phyloP scores from a whole-genome alignment of 2,113 vertebrate species.

The Spheniscus mendiculus region DNA sequence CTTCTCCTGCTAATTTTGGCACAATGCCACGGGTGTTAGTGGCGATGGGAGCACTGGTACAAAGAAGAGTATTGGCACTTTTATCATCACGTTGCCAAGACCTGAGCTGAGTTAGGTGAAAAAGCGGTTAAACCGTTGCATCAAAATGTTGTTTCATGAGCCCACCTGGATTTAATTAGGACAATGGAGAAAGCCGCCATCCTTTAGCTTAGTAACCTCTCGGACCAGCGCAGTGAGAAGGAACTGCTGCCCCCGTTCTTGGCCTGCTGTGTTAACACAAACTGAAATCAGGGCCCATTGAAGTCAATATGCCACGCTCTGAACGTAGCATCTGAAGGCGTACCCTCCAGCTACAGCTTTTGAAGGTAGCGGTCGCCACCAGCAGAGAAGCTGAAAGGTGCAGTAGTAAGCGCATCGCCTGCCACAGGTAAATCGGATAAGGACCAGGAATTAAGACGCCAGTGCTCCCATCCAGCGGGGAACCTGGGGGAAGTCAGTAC shows the following conservation, averaged over 20 bases:
- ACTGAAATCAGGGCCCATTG: not conserved
- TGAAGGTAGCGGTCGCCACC: not conserved
- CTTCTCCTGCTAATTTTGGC: not conserved
- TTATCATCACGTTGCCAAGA: too few species aligned
- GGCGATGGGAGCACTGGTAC: too few species aligned
- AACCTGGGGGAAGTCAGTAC: not conserved
- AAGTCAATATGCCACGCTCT: not conserved
- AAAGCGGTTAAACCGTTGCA: too few species aligned
- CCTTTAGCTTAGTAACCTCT: not conserved
- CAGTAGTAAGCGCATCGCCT: not conserved
- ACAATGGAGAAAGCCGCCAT: too few species aligned
- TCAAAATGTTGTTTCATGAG: too few species aligned
- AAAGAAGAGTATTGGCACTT: too few species aligned
- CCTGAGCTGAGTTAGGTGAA: too few species aligned
- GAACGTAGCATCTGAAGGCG: not conserved
- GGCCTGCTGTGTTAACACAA: not conserved
- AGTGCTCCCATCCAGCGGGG: not conserved
- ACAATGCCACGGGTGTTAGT: too few species aligned
- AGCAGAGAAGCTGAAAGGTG: not conserved
- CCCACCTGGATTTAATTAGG: too few species aligned
- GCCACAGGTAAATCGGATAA: not conserved
- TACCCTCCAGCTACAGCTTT: not conserved
- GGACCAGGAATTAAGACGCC: not conserved
- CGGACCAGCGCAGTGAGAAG: accelerated
- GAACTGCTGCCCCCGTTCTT: not conserved